A percentile compares a stretch with the other conserved stretches of the same genome.
phyloP scores from a whole-genome alignment of 2,888 invertebrate species.

The Polyploca ridens region DNA sequence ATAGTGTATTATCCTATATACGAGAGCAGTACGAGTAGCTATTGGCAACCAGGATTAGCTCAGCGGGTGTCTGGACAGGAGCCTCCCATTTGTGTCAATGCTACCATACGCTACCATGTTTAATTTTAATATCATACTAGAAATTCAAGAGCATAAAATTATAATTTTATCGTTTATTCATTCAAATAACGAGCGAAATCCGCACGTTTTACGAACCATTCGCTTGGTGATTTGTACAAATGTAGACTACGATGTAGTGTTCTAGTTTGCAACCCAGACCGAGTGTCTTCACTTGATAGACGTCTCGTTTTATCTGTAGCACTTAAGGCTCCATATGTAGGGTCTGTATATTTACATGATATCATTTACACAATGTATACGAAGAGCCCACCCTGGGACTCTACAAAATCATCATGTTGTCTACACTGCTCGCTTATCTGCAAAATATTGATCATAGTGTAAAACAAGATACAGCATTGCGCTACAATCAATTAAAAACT shows the following conservation, averaged over 20 bases:
- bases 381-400: not conserved
- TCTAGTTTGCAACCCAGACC: conserved; percentile 6
- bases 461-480: too few species aligned
- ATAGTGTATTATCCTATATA: conserved; percentile 67
- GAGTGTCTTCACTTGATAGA: conserved; percentile 4
- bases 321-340: not conserved
- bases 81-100: conserved; percentile 27
- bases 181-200: not conserved
- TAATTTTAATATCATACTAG: conserved; percentile 15
- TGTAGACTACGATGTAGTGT: not conserved
- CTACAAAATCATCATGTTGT: not conserved
- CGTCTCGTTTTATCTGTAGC: not conserved
- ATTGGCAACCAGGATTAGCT: conserved; percentile 56
- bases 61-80: conserved; percentile 61
- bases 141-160: not conserved
- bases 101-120: too few species aligned
- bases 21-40: not conserved
- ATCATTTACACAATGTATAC: not conserved
- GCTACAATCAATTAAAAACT: not conserved
- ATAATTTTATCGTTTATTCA: not conserved
- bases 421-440: not conserved
- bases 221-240: not conserved
- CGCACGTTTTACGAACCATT: not conserved
- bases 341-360: not conserved
- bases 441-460: too few species aligned